Percentiles rank a stretch among this genome's conserved stretches.
Evolutionary conservation across 2,113 vertebrate species (phyloP).

Genomic region (Eulemur macaco): DNA sequence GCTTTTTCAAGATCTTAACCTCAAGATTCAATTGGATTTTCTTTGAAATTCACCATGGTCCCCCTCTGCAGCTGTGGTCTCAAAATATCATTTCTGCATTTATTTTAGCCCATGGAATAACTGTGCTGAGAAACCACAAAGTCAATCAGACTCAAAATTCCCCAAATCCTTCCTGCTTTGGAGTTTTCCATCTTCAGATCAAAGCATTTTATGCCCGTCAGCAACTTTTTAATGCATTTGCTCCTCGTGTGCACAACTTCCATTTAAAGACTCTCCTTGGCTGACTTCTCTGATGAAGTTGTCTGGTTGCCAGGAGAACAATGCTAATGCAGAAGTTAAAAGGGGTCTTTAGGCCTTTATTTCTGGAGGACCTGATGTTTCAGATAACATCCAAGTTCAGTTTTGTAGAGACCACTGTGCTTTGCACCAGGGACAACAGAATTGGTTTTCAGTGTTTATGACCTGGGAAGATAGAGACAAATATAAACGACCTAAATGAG

Average conservation of each 20-base stretch:
- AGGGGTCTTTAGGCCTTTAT: background rate
- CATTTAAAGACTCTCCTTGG: constrained; percentile 69
- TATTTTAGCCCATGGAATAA: constrained; percentile 70
- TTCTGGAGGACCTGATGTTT: background rate
- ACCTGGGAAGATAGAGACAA: background rate
- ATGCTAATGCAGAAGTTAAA: background rate
- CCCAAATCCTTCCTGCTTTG: constrained; percentile 75
- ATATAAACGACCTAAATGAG: background rate
- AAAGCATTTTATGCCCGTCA: constrained; percentile 78
- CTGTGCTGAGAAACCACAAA: constrained; percentile 73
- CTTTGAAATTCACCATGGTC: constrained; percentile 58
- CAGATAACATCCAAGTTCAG: background rate
- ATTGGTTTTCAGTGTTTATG: background rate
- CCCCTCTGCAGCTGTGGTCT: constrained; percentile 65
- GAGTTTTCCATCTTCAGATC: constrained; percentile 77
- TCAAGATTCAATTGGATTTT: constrained; percentile 56
- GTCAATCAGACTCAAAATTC: constrained; percentile 73
- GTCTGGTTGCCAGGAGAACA: constrained; percentile 61
- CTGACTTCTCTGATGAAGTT: constrained; percentile 55
- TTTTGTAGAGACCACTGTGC: background rate
- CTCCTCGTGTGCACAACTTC: constrained; percentile 55
- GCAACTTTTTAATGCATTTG: constrained; percentile 70
- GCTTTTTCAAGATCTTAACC: constrained; percentile 34
- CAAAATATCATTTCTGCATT: constrained; percentile 70
- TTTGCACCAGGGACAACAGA: background rate